Percentiles rank a stretch among this genome's conserved stretches.
Evolutionary conservation across 37 sponge, comb jelly and placozoan species (phyloP).

Genomic region (Crambe crambe): DNA sequence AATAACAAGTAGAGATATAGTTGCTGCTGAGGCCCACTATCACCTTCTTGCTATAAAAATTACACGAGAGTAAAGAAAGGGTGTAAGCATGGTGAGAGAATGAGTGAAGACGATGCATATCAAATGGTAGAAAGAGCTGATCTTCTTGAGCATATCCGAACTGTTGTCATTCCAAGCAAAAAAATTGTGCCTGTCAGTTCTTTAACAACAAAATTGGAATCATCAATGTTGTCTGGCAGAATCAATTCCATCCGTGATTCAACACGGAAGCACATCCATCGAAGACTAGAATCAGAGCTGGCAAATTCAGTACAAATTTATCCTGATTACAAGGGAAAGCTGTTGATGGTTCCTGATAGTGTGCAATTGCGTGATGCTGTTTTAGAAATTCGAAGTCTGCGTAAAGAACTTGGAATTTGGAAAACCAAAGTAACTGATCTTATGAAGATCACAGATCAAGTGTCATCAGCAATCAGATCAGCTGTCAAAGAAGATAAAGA

Average conservation of each 20-base stretch:
- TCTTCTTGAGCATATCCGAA: background rate
- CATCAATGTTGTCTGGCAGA: background rate
- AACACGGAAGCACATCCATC: background rate
- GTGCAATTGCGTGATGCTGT: background rate
- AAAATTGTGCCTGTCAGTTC: conserved; percentile 5
- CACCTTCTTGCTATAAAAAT: conserved; percentile 6
- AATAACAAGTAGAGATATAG: conserved; percentile 7
- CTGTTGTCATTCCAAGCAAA: conserved; percentile 4
- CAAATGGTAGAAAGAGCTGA: no score
- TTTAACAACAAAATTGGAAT: background rate
- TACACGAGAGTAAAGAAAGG: conserved; percentile 5
- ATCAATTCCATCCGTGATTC: background rate
- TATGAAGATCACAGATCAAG: conserved; percentile 3
- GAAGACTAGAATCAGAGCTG: conserved; percentile 8
- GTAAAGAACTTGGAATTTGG: conserved; percentile 8
- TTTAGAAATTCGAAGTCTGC: background rate
- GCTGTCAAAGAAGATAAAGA: background rate
- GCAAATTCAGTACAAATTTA: background rate
- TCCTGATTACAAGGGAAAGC: conserved; percentile 13
- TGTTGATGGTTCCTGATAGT: conserved; percentile 7
- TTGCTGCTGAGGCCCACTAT: conserved; percentile 19
- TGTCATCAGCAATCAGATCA: conserved; percentile 6
- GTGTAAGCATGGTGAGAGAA: background rate
- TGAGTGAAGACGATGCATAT: background rate
- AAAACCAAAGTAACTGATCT: conserved; percentile 9